Conservation (phyloP, 2,113 vertebrate genomes). For the Pardalotus punctatus region DNA sequence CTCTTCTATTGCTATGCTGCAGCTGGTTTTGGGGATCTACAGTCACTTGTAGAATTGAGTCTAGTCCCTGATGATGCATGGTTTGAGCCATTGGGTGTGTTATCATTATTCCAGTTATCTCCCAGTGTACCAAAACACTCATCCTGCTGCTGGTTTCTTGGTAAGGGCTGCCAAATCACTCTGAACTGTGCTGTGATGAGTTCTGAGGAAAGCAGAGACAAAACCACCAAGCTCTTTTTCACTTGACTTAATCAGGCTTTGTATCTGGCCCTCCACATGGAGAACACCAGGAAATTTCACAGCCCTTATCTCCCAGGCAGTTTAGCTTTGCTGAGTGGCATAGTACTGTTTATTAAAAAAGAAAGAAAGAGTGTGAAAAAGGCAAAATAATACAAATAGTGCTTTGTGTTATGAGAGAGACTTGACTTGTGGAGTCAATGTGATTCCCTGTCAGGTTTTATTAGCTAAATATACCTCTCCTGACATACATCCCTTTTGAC, state of each 20-base stretch:
- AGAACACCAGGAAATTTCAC: background rate
- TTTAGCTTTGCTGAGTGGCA: background rate
- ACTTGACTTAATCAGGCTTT: background rate
- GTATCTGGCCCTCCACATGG: background rate
- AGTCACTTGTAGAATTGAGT: background rate
- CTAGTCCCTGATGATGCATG: accelerated
- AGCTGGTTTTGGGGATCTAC: background rate
- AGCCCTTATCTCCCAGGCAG: background rate
- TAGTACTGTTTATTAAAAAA: background rate
- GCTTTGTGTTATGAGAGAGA: background rate
- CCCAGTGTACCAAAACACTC: background rate
- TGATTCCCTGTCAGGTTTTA: background rate
- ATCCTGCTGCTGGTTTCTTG: background rate
- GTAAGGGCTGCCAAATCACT: background rate
- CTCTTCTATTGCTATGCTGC: background rate
- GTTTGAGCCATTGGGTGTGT: background rate
- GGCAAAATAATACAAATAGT: background rate
- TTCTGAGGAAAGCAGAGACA: background rate
- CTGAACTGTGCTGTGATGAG: background rate
- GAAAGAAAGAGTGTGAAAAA: background rate
- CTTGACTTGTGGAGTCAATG: background rate
- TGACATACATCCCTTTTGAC: background rate
- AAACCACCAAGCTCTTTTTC: background rate
- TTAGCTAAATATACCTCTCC: background rate
- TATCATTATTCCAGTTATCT: background rate